Evolutionary conservation across 2,888 invertebrate genomes (phyloP), one percentile per base, ranked within the genome.

Genomic region (Endotricha flammealis): DNA sequence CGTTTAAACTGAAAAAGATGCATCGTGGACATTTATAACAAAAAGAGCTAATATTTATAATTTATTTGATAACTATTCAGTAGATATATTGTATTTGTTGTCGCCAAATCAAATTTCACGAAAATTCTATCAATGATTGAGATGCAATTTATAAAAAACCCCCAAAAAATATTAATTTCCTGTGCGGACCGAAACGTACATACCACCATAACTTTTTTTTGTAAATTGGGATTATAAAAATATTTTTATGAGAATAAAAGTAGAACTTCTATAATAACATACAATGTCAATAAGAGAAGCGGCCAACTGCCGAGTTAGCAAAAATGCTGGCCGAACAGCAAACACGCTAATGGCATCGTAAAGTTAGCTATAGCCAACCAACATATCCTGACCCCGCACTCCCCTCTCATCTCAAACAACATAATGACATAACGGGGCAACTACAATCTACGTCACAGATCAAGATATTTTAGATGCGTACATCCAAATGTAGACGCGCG

Each of bases 341-440:
- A 76, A 80, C 79, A 81, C 52, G 66, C 63, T 77, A 83, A 83
- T 78, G 76, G 76, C 51, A 65, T 58, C 58, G 57, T 67, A 71
- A 64, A 69, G 67, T 64, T 50, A 57, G 47, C 52, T 61, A 52
- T 52, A 58, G 47, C 44, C 51, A 59, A 54, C 77, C 61, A 64
- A 39, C 42, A 8, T 69, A 64, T 32, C 37, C 41, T 61, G 77
- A 61, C 38, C 70, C 39, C 44, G 34, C 31, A 24, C 13, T 32
- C 42, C 37, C 17, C 29, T 14, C 5, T n/a, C 7, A 20, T 20
- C 20, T 7, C n/a, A 4, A 20, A 20, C 20, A 20, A 20, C 7
- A 20, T 8, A n/a, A 20, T 29, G 20, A 13, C 12, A 20, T 23
- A 25, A 23, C 28, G 27, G 27, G 27, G 6, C 32, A 2, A n/a